phyloP scores from a whole-genome alignment of 2,797 vertebrate species.

The Diplodus puntazzo region DNA sequence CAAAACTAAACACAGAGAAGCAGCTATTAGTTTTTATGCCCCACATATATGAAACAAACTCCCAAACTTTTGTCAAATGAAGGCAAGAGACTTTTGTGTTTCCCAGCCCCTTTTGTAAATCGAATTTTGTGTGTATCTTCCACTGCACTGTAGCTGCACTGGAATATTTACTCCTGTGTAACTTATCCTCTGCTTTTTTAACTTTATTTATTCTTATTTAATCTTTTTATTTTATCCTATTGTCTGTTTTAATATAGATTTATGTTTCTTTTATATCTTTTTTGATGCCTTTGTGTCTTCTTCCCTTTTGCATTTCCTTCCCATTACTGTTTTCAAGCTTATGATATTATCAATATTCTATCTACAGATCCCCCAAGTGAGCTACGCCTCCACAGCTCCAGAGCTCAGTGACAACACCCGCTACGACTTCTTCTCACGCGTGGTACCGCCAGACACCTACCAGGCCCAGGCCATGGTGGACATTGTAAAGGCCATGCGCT shows the following conservation, averaged over 20 bases:
- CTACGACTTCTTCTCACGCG: slow-evolving; percentile 97
- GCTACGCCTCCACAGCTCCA: slow-evolving; percentile 95
- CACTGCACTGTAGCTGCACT: slow-evolving; percentile 8
- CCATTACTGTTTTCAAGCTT: neutral
- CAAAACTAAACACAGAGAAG: neutral
- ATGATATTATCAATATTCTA: slow-evolving; percentile 19
- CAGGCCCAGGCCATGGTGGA: slow-evolving; percentile 98
- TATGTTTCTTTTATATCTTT: slow-evolving; percentile 6
- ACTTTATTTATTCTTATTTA: neutral
- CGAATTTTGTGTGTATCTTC: neutral
- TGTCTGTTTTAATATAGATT: neutral
- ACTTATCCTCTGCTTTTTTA: neutral
- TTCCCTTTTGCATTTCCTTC: neutral
- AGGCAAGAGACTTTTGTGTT: neutral
- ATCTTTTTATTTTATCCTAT: slow-evolving; percentile 8
- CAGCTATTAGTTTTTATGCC: neutral
- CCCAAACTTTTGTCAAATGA: neutral
- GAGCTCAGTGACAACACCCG: slow-evolving; percentile 97
- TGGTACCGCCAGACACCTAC: slow-evolving; percentile 96
- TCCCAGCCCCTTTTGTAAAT: neutral
- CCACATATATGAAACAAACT: slow-evolving; percentile 1
- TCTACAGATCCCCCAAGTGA: slow-evolving; percentile 94
- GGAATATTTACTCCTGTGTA: slow-evolving; percentile 10
- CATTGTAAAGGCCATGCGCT: slow-evolving; percentile 94
- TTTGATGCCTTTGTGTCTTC: slow-evolving; percentile 5